phyloP scores from a whole-genome alignment of 2,888 invertebrate species.

The Cactoblastis cactorum region DNA sequence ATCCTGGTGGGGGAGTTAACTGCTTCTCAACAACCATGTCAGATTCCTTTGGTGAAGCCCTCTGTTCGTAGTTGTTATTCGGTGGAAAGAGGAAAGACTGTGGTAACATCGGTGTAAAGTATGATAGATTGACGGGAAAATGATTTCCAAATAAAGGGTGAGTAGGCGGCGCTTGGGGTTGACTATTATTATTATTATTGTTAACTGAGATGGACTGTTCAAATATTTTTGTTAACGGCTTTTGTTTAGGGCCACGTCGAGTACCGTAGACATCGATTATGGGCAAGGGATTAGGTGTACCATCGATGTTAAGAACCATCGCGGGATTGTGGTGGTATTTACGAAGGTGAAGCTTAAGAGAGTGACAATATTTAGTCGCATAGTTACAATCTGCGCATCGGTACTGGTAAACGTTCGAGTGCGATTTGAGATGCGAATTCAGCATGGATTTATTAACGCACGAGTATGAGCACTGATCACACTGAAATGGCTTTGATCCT shows the following conservation, averaged over 20 bases:
- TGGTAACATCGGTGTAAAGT: slow-evolving; percentile 67
- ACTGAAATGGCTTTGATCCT: slow-evolving; percentile 97
- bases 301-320: slow-evolving; percentile 93
- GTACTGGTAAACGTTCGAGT: slow-evolving; percentile 95
- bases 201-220: slow-evolving; percentile 49
- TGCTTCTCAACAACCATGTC: slow-evolving; percentile 46
- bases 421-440: slow-evolving; percentile 98
- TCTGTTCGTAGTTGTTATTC: slow-evolving; percentile 65
- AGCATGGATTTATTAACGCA: slow-evolving; percentile 99
- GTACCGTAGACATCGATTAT: slow-evolving; percentile 96
- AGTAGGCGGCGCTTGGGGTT: slow-evolving; percentile 45
- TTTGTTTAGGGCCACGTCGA: slow-evolving; percentile 89
- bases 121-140: slow-evolving; percentile 68
- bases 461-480: slow-evolving; percentile 91
- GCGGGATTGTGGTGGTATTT: slow-evolving; percentile 95
- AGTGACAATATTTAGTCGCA: slow-evolving; percentile 98
- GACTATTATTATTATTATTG: slow-evolving; percentile 40
- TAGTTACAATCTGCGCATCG: slow-evolving; percentile 96
- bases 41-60: slow-evolving; percentile 46
- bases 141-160: slow-evolving; percentile 66
- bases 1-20: slow-evolving; percentile 47
- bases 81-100: slow-evolving; percentile 72
- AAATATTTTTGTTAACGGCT: slow-evolving; percentile 58
- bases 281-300: slow-evolving; percentile 91
- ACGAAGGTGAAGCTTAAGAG: slow-evolving; percentile 94